Base-by-base conservation (phyloP, 2,113 vertebrate genomes). In the Forbesichthys papilliferus region DNA sequence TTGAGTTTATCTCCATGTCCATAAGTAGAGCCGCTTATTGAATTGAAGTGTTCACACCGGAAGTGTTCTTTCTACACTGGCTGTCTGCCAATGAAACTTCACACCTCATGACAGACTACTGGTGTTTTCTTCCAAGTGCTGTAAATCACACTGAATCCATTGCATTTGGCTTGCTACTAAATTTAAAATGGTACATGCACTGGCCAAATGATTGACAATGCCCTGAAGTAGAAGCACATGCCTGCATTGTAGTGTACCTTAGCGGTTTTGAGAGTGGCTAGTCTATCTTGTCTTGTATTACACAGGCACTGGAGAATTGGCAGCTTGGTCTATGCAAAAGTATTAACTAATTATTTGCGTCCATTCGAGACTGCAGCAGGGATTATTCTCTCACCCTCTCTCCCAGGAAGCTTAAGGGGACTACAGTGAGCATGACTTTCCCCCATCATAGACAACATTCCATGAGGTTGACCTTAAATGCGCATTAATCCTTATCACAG, bases 311-410 rank as follows among this genome's bases (percentile, higher is more conserved):
- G 62, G 77, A 70, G 81, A 87, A 87, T 78, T 69, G 63, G 52
- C 78, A 71, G 79, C 79, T 85, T 82, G 79, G 72, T 72, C 75
- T 68, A 54, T 83, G 73, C 75, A 60, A 65, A 81, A 76, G 84
- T 84, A 89, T 88, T 85, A 88, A 86, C 82, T 86, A 76, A 89
- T 91, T 86, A 89, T 87, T 88, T 88, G 65, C 65, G 49, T 87
- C 82, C 72, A 84, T 79, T 81, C 52, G 80, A 82, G 81, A 78
- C 78, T 82, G 60, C 75, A 83, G 77, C 14, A 48, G 78, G 83
- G 84, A 89, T 91, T 86, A 87, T 83, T 47, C 27, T 33, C 27
- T 58, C 56, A 18, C 69, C 68, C 60, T 67, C 73, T 85, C 78
- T 86, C 83, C 71, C 86, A 89, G 88, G 84, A 86, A 77, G 84